Evolutionary conservation across 2,113 vertebrate species (phyloP), one percentile per base, ranked within the genome.

Genomic region (Varanus komodoensis): DNA sequence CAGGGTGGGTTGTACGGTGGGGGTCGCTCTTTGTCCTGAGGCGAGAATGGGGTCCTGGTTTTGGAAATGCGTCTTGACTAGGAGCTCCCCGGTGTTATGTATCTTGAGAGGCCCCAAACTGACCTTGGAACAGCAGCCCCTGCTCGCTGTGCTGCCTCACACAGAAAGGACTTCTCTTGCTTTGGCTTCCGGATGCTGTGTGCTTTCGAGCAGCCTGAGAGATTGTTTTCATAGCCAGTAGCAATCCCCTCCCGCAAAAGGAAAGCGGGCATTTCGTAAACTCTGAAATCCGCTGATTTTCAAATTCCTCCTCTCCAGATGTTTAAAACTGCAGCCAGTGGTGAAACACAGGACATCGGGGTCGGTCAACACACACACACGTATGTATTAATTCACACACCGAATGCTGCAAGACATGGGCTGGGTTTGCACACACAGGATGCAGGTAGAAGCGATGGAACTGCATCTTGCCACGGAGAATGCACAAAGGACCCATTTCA

Each of bases 301-400:
- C 89, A 29, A 14, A 86, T 85, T 38, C 32, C 23, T 64, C 54
- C 64, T 85, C 23, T 91, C 90, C 73, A 68, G 91, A 93, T 93
- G 89, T 91, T 96, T 96, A 96, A 95, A 96, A 95, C 91, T 88
- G 92, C 92, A 95, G 93, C 52, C 81, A 25, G 93, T 32, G 67
- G 85, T 94, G 90, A 93, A 91, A 89, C 52, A 75, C 21, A 80
- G 89, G 90, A 73, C 27, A 4, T 50, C 32, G 19, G 57, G n/a
- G 48, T 8, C 3, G 44, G 21, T 50, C 3, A 48, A 27, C 15
- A 25, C 21, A 8, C 50, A 12, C 38, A 44, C 3, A 44, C 38
- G 3, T 3, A 44, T 44, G 38, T 44, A 44, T 44, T 44, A 44
- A 44, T 44, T 44, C 15, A 25, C 21, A 3, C 50, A 12, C 71